phyloP scores from a whole-genome alignment of 2,888 invertebrate species.

The Oasisia sp. region DNA sequence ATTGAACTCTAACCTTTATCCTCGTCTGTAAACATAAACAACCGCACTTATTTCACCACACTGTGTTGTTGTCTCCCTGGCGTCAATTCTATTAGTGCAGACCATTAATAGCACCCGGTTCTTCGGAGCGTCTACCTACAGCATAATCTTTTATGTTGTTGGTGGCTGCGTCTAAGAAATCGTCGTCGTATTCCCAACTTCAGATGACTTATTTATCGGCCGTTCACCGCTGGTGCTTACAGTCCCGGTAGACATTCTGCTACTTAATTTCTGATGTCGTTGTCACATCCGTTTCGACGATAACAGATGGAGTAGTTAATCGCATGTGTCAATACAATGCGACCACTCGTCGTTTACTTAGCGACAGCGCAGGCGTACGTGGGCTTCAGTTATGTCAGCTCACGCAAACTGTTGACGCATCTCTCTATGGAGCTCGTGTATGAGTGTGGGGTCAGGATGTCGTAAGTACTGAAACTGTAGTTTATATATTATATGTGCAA shows the following conservation, averaged over 20 bases:
- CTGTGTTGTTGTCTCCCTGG: background rate
- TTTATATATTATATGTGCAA: too few species aligned
- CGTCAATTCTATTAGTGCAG: background rate
- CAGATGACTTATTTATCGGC: constrained; percentile 12
- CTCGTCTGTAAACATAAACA: background rate
- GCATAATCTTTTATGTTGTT: background rate
- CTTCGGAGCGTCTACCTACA: background rate
- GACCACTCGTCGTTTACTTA: background rate
- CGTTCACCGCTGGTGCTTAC: background rate
- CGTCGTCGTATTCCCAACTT: background rate
- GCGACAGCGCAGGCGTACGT: background rate
- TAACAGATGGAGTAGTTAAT: background rate
- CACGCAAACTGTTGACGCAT: background rate
- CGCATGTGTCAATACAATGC: background rate
- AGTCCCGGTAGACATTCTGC: background rate
- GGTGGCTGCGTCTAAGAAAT: background rate
- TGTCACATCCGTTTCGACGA: background rate
- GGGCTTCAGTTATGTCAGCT: background rate
- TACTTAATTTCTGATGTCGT: constrained; percentile 17
- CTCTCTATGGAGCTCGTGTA: background rate
- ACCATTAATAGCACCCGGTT: background rate
- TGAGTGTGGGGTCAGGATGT: background rate
- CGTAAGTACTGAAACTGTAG: background rate
- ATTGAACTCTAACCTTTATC: background rate
- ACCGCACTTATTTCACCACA: background rate